Conservation (phyloP, 2,888 invertebrate species). For the Lasioglossum leucozonium region DNA sequence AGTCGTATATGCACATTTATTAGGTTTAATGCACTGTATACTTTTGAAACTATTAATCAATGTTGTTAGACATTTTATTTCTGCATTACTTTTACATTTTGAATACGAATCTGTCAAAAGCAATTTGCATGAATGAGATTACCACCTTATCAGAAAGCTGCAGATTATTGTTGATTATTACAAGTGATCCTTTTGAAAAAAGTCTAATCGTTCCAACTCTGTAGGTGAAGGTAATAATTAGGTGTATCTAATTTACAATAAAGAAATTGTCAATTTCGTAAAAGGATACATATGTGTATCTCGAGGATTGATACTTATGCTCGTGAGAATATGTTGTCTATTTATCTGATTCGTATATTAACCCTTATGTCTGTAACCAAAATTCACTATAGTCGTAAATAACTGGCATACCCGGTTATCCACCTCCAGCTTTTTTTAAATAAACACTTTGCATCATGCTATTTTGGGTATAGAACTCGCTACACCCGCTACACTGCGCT, state of each 20-base stretch:
- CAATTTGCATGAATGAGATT: background rate
- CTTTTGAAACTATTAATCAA: background rate
- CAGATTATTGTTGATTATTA: background rate
- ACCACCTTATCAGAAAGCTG: background rate
- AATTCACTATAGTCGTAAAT: too few species aligned
- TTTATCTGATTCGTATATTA: background rate
- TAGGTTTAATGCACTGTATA: background rate
- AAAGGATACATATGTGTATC: background rate
- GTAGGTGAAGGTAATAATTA: background rate
- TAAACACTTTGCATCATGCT: too few species aligned
- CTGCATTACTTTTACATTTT: background rate
- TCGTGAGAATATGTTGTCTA: background rate
- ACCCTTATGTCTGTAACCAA: too few species aligned
- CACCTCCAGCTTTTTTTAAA: too few species aligned
- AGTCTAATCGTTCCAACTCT: background rate
- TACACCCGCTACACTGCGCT: too few species aligned
- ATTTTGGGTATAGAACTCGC: too few species aligned
- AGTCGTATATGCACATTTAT: slow-evolving; percentile 7
- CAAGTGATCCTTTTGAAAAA: background rate
- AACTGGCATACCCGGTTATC: too few species aligned
- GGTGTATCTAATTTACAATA: background rate
- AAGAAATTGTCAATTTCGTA: background rate
- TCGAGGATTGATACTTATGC: background rate
- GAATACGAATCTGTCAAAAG: background rate
- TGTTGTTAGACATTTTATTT: background rate